Evolutionary conservation across 1,140 invertebrate genomes (phyloP).

Genomic region (Megathymus violae): DNA sequence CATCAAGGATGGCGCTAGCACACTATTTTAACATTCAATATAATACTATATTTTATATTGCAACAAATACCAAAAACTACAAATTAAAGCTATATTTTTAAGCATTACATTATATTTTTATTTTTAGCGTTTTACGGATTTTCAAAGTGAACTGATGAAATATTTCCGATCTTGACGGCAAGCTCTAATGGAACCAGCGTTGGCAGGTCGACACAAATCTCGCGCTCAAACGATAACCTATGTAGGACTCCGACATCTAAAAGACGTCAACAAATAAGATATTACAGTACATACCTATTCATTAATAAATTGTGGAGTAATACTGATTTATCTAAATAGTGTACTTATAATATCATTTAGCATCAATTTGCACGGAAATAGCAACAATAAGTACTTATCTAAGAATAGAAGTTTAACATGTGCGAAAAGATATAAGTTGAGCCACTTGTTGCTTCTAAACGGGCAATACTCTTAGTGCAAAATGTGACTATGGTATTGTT

Average conservation of each 20-base stretch:
- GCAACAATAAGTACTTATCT: conserved; percentile 6
- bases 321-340: conserved; percentile 31
- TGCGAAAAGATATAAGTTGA: no score
- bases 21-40: no score
- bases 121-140: no score
- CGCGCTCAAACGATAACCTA: conserved; percentile 45
- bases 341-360: conserved; percentile 27
- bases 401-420: conserved; percentile 9
- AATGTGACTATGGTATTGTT: no score
- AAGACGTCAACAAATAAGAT: conserved; percentile 43
- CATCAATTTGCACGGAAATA: conserved; percentile 31
- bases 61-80: no score
- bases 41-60: no score
- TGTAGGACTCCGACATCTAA: conserved; percentile 33
- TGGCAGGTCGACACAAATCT: conserved; percentile 38
- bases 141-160: conserved; percentile 18
- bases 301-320: conserved; percentile 22
- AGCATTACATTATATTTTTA: no score
- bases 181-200: conserved; percentile 30
- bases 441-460: no score
- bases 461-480: no score
- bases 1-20: no score
- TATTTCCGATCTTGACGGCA: conserved; percentile 13
- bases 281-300: conserved; percentile 20
- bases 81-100: no score